Evolutionary conservation across 2,113 vertebrate genomes (phyloP), one percentile per base, ranked within the genome.

Genomic region (Cyphomyrus discorhynchus): DNA sequence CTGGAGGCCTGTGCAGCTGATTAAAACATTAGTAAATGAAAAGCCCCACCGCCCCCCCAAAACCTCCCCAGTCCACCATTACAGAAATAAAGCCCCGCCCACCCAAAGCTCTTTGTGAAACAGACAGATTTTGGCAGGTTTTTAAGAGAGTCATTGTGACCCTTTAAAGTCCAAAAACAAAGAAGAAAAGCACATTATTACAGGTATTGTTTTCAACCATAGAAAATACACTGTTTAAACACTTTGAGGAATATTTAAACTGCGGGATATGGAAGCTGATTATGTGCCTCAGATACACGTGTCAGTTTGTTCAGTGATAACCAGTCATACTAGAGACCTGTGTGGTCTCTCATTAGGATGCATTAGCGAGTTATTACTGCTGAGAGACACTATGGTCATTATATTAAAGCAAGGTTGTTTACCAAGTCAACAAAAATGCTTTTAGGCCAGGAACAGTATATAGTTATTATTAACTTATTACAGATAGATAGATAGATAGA

Each of bases 11-110:
- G 85, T 31, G 56, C 11, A n/a, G n/a, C 56, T 91, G 88, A 90
- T 89, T 91, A 87, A 39, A 89, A 91, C 70, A 84, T 70, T 53
- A 70, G 62, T 24, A 47, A 88, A 87, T 80, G 49, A 89, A 91
- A 85, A 31, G 45, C 31, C 70, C 53, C 62, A 88, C 19, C n/a
- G 7, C 58, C 42, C 58, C 13, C n/a, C 24, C 2, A 74, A n/a
- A 19, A 45, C n/a, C 46, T 39, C 24, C 42, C 27, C 24, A 15
- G n/a, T 3, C 47, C 24, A 9, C n/a, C 84, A 86, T 52, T 13
- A 27, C n/a, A 58, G 35, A 62, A 88, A 62, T 58, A 87, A 39
- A 8, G 4, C 52, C 4, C 15, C 6, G 3, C 50, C 31, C 42
- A 6, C 19, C 35, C 42, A 19, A 9, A 83, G 84, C 45, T 50